Base-by-base conservation (phyloP, 2,113 vertebrate species). In the Oreochromis niloticus region DNA sequence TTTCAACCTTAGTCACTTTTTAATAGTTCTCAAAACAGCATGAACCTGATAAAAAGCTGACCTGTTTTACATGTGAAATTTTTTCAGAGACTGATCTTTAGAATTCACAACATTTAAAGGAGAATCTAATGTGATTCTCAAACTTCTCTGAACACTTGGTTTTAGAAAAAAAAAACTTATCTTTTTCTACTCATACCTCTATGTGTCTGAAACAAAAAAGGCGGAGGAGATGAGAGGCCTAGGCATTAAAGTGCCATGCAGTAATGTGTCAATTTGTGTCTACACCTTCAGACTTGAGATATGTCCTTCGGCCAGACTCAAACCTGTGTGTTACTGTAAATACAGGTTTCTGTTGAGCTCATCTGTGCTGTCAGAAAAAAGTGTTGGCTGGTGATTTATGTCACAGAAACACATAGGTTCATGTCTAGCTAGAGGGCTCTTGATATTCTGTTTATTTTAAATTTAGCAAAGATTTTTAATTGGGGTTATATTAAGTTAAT, bases 401-500 rank as follows among this genome's bases (percentile, higher is more conserved):
- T 66, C 17, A 66, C 17, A n/a, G 61, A 66, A 36, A 66, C 9
- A 36, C 61, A 66, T 66, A n/a, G 61, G 61, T 66, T 66, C 61
- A 66, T 36, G 17, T 66, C 32, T 66, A 66, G 61, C 61, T 66
- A 66, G 61, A 66, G 2, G 32, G 0, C 61, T 66, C 17, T 66
- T 66, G 32, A 66, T 66, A 36, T 66, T 66, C 61, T 66, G 32
- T 66, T 66, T 7, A 66, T 66, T 36, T 36, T 3, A 66, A 66
- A 36, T 66, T n/a, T 66, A 66, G n/a, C 61, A 5, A 36, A 36
- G 6, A 66, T n/a, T 7, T 66, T 66, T 36, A 36, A 7, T 66
- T 0, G 6, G 32, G 4, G 32, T 39, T 7, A 36, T 66, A 10
- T 36, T 66, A 66, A 5, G 61, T 0, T 66, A 66, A 66, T 66